Evolutionary conservation across 2,113 vertebrate species (phyloP).

Genomic region (Cyanoderma ruficeps): DNA sequence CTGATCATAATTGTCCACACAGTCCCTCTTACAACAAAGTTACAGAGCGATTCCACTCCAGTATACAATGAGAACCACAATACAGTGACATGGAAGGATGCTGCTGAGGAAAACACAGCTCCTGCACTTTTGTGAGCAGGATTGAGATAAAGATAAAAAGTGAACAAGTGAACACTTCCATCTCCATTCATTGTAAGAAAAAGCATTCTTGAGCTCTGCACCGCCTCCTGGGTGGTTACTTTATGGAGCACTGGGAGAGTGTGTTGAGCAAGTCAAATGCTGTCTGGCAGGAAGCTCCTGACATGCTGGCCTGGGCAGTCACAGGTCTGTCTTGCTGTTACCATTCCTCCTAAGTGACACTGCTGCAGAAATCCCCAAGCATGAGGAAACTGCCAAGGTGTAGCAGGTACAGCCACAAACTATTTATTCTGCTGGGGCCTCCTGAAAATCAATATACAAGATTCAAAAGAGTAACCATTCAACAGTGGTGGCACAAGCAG

Average conservation of each 20-base stretch:
- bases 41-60: not conserved
- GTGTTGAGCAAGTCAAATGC: not conserved
- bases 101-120: not conserved
- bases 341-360: not conserved
- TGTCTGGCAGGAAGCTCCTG: not conserved
- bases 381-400: not conserved
- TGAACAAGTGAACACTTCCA: not conserved
- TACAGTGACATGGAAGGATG: not conserved
- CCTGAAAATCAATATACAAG: not conserved
- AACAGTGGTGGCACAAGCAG: not conserved
- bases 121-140: not conserved
- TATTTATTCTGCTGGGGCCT: not conserved
- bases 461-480: not conserved
- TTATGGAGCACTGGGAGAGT: not conserved
- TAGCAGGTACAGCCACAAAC: not conserved
- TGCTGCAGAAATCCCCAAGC: not conserved
- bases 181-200: not conserved
- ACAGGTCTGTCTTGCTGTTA: not conserved
- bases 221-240: not conserved
- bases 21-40: not conserved
- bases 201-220: not conserved
- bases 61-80: not conserved
- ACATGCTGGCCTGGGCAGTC: not conserved
- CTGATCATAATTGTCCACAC: not conserved
- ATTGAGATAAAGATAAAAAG: not conserved